These are phyloP conservation scores for Xestobium rufovillosum DNA, from an alignment of 2,888 invertebrate species.

Conservation along the genomic window DNA sequence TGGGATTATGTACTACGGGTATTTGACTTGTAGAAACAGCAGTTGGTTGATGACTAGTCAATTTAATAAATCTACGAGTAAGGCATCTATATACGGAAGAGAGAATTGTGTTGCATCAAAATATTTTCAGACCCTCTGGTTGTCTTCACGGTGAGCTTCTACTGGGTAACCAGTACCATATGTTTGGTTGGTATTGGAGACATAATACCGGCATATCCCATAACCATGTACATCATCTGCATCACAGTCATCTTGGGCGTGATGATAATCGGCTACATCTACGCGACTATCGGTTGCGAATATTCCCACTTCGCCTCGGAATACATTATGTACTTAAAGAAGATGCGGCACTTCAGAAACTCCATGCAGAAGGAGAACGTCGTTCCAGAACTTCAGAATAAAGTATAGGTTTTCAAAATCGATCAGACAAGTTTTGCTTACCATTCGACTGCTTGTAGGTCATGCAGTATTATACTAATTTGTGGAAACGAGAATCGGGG, in stretches of 20 bases:
- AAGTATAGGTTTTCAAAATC: conserved; percentile 28
- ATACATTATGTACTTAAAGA: conserved; percentile 14
- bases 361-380: conserved; percentile 21
- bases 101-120: too few species aligned
- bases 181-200: conserved; percentile 21
- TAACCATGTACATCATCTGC: conserved; percentile 17
- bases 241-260: conserved; percentile 18
- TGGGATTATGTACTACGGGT: conserved; percentile 8
- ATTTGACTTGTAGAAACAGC: conserved; percentile 9
- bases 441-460: too few species aligned
- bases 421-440: too few species aligned
- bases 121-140: conserved; percentile 14
- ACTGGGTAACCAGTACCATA: conserved; percentile 21
- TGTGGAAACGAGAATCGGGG: conserved; percentile 49
- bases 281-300: conserved; percentile 9
- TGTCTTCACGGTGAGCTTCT: conserved; percentile 19
- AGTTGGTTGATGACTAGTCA: conserved; percentile 9
- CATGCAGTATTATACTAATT: conserved; percentile 47
- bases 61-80: neutral
- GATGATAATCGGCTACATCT: conserved; percentile 19
- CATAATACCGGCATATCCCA: conserved; percentile 18
- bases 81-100: too few species aligned
- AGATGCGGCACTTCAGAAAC: conserved; percentile 18
- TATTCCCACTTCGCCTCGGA: conserved; percentile 7
- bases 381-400: conserved; percentile 12